These are phyloP conservation scores for Epinotia brunnichana DNA, from an alignment of 2,888 invertebrate species.

Conservation along the genomic window DNA sequence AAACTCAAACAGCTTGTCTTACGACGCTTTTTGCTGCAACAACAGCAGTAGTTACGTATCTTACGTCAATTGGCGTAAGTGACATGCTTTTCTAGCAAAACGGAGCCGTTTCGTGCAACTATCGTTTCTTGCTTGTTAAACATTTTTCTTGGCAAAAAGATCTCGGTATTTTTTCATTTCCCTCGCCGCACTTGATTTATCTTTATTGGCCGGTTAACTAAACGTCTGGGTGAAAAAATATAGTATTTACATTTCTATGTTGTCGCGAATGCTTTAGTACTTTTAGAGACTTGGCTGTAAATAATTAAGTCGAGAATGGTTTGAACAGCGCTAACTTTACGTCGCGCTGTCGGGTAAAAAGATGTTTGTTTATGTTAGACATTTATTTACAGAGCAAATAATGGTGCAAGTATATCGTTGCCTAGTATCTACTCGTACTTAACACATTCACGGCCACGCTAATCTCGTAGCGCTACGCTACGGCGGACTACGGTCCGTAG, in stretches of 20 bases:
- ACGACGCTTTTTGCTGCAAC: conserved; percentile 7
- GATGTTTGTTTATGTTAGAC: too few species aligned
- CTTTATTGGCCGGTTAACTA: conserved; percentile 45
- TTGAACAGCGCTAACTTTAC: neutral
- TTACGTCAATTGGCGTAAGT: neutral
- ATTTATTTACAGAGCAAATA: too few species aligned
- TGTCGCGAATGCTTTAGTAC: conserved; percentile 51
- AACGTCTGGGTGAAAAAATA: conserved; percentile 54
- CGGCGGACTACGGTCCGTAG: too few species aligned
- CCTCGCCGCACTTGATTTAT: conserved; percentile 41
- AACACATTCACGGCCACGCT: too few species aligned
- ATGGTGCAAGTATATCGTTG: too few species aligned
- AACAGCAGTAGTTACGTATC: neutral
- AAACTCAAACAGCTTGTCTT: conserved; percentile 3
- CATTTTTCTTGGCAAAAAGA: conserved; percentile 43
- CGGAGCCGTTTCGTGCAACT: neutral
- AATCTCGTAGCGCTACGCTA: too few species aligned
- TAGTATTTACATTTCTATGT: conserved; percentile 70
- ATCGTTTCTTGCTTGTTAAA: conserved; percentile 40
- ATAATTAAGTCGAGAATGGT: neutral
- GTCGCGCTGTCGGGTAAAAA: too few species aligned
- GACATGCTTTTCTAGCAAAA: neutral
- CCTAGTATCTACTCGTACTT: too few species aligned
- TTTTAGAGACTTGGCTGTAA: neutral
- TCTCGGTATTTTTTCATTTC: conserved; percentile 41